Base-by-base conservation (phyloP, 2,113 vertebrate species). In the Eublepharis macularius region DNA sequence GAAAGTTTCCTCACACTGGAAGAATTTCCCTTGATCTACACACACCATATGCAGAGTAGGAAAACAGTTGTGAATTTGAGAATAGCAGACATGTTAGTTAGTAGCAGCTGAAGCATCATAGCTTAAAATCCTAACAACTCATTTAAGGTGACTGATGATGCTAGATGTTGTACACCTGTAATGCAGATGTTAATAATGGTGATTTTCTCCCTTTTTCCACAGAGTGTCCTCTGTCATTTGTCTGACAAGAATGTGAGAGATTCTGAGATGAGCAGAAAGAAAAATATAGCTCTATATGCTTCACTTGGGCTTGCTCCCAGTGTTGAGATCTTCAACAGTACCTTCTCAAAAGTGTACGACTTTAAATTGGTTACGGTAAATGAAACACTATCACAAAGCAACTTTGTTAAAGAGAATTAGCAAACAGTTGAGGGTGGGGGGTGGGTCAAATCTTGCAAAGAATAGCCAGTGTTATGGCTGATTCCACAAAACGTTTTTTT, bases 361-460 rank as follows among this genome's bases (percentile, higher is more conserved):
- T 95, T 95, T 24, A 86, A 94, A 77, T 85, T 90, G 6, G 88
- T 87, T 34, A 24, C 85, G 91, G 92, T 94, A 88, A 92, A 11
- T 29, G 57, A 43, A n/a, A 16, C 45, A 24, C 21, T 9, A 4
- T 24, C 17, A 14, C 39, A 54, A 39, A 29, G 34, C 68, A 72
- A 26, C 24, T 21, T 74, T 8, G 66, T 36, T 69, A 36, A 69
- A 17, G 13, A 43, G 43, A 47, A 45, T n/a, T 75, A 14, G 32
- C 13, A 49, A 75, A 26, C 41, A 32, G 14, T 74, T 63, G 60
- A 9, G 60, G 26, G 26, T 63, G 60, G 60, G 49, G 14, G n/a
- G n/a, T n/a, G n/a, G 32, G 36, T 34, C 6, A 13, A 26, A 39
- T 73, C 24, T 76, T 9, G 11, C 74, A 19, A 34, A 19, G 34